Evolutionary conservation across 2,888 invertebrate genomes (phyloP).

Genomic region (Mimas tiliae): DNA sequence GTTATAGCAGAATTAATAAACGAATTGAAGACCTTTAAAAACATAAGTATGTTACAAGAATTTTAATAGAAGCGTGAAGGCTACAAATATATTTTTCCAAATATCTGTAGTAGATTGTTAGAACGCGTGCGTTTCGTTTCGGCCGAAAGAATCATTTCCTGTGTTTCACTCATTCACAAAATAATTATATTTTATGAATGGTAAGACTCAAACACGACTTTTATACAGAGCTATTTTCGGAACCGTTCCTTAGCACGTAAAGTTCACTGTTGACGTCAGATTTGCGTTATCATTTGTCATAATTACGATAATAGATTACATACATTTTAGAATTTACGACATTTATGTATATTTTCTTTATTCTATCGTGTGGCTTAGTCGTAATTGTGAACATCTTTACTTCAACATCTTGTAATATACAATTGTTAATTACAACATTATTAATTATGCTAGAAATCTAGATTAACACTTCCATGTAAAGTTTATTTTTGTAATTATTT

Average conservation of each 20-base stretch:
- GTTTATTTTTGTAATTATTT: too few relatives aligned
- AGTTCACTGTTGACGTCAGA: constrained; percentile 16
- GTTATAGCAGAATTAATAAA: too few relatives aligned
- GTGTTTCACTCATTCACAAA: constrained; percentile 57
- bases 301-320: not conserved
- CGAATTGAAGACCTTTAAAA: too few relatives aligned
- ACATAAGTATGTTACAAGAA: too few relatives aligned
- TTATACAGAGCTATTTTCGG: constrained; percentile 15
- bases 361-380: too few relatives aligned
- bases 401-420: too few relatives aligned
- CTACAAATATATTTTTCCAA: constrained; percentile 9
- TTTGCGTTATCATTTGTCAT: not conserved
- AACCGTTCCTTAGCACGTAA: constrained; percentile 5
- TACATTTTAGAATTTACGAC: not conserved
- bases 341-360: too few relatives aligned
- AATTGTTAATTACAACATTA: too few relatives aligned
- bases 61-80: too few relatives aligned
- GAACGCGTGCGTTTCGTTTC: constrained; percentile 53
- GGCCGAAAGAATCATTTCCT: constrained; percentile 54
- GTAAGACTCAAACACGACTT: constrained; percentile 34
- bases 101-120: constrained; percentile 49
- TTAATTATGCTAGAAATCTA: too few relatives aligned
- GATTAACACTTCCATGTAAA: too few relatives aligned
- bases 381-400: too few relatives aligned
- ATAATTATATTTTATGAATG: constrained; percentile 56